A percentile compares a stretch with the other conserved stretches of the same genome.
phyloP scores from a whole-genome alignment of 2,888 invertebrate species.

The Athetis lepigone region DNA sequence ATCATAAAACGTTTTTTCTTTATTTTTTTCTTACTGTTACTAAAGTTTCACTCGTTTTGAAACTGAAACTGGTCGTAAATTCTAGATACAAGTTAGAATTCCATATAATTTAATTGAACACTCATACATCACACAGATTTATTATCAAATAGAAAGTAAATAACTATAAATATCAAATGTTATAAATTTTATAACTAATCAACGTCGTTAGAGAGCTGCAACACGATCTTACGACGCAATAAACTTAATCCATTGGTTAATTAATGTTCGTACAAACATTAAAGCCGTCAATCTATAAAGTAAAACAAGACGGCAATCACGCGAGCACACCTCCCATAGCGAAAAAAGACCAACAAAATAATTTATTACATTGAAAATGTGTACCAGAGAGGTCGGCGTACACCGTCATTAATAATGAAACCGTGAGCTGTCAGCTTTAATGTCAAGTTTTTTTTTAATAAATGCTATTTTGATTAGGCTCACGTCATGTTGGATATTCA shows the following conservation, averaged over 20 bases:
- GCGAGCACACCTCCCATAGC: constrained; percentile 78
- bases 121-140: constrained; percentile 46
- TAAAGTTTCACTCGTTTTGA: not conserved
- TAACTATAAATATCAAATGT: constrained; percentile 66
- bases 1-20: constrained; percentile 72
- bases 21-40: constrained; percentile 28
- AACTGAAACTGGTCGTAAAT: constrained; percentile 2
- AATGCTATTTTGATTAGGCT: constrained; percentile 92
- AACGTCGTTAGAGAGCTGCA: constrained; percentile 73
- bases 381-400: constrained; percentile 75
- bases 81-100: constrained; percentile 3
- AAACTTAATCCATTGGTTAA: constrained; percentile 83
- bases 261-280: constrained; percentile 85
- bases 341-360: constrained; percentile 81
- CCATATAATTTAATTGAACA: constrained; percentile 17
- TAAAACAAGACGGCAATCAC: constrained; percentile 82
- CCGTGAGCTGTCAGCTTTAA: constrained; percentile 90
- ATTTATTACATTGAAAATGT: constrained; percentile 83
- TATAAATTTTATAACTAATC: constrained; percentile 77
- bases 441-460: constrained; percentile 88
- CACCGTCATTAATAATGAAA: constrained; percentile 87
- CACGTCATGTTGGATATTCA: constrained; percentile 91
- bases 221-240: constrained; percentile 77
- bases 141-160: constrained; percentile 57
- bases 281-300: constrained; percentile 84